A percentile compares a stretch with the other conserved stretches of the same genome.
These are phyloP conservation scores for Drosophila eugracilis DNA, from an alignment of 1,140 invertebrate species.

Conservation along the genomic window DNA sequence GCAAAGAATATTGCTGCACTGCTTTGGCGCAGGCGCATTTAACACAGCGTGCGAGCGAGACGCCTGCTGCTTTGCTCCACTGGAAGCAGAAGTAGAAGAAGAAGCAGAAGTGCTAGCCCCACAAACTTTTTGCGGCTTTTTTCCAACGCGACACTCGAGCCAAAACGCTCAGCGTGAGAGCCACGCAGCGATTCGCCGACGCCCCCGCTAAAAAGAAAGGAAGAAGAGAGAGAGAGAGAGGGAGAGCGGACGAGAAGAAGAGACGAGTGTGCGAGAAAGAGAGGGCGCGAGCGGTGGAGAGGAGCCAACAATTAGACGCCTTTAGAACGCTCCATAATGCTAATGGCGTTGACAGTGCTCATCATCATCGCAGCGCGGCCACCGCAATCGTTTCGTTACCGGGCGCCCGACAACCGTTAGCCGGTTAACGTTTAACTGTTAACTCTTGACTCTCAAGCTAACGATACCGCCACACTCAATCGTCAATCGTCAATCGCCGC, in stretches of 20 bases:
- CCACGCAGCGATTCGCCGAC: conserved; percentile 57
- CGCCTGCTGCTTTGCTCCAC: conserved; percentile 37
- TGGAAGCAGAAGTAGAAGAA: conserved; percentile 53
- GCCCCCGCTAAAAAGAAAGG: conserved; percentile 35
- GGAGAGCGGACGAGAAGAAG: not conserved
- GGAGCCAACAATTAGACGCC: conserved; percentile 75
- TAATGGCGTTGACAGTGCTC: conserved; percentile 84
- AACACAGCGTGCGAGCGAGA: conserved; percentile 45
- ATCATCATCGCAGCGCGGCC: conserved; percentile 67
- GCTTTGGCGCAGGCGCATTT: conserved; percentile 70
- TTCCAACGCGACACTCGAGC: conserved; percentile 64
- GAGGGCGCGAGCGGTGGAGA: conserved; percentile 8
- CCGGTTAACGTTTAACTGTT: conserved; percentile 3
- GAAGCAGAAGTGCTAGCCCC: conserved; percentile 29
- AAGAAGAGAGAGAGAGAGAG: conserved; percentile 17
- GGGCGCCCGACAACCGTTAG: not conserved
- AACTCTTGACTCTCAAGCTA: conserved; percentile 1
- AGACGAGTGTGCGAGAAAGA: no score
- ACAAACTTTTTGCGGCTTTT: conserved; percentile 36
- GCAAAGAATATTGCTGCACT: conserved; percentile 51
- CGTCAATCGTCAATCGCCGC: conserved; percentile 57
- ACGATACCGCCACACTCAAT: conserved; percentile 25
- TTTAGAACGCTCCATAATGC: conserved; percentile 78
- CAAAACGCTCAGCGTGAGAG: conserved; percentile 48
- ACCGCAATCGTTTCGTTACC: conserved; percentile 55